Conservation (phyloP, 1,140 invertebrate genomes). For the Saccostrea cuccullata region DNA sequence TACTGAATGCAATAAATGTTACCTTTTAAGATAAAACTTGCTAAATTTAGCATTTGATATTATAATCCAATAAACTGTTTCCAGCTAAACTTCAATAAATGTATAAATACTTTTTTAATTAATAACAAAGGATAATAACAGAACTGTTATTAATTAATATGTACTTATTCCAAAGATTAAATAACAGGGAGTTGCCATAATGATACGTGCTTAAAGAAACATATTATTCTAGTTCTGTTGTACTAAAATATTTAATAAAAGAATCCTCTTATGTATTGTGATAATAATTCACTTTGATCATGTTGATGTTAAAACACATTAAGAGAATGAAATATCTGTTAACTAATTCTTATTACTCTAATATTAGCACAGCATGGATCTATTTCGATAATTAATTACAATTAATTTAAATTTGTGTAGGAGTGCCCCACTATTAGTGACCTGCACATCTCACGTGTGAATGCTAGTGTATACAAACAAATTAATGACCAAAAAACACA, state of each 20-base stretch:
- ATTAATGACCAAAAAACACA: background rate
- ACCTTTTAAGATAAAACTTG: too few species aligned
- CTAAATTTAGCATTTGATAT: too few species aligned
- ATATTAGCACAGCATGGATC: background rate
- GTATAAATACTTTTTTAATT: too few species aligned
- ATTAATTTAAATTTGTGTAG: background rate
- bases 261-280: background rate
- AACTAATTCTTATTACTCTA: background rate
- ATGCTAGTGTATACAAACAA: background rate
- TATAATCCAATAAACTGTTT: too few species aligned
- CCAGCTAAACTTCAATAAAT: too few species aligned
- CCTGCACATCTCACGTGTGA: background rate
- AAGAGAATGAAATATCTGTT: background rate
- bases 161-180: too few species aligned
- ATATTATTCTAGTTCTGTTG: background rate
- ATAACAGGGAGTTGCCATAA: too few species aligned
- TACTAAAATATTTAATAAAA: background rate
- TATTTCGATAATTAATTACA: background rate
- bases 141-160: too few species aligned
- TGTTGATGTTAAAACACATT: background rate
- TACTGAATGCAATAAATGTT: too few species aligned
- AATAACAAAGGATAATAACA: too few species aligned
- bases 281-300: background rate
- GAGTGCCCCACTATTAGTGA: background rate
- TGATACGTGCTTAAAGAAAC: too few species aligned